Evolutionary conservation across 2,797 vertebrate species (phyloP).

Genomic region (Masticophis lateralis): DNA sequence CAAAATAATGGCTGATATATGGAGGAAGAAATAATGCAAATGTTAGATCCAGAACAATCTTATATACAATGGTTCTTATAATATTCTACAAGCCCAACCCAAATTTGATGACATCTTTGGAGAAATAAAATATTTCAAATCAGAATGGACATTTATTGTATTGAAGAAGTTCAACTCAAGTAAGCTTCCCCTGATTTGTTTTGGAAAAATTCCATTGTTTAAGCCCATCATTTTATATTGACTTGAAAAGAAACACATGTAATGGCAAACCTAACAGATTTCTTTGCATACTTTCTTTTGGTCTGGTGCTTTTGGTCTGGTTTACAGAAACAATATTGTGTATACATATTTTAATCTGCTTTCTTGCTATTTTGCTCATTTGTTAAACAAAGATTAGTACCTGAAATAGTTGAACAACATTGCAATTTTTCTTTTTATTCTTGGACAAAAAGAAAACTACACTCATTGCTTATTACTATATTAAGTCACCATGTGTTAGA

Average conservation of each 20-base stretch:
- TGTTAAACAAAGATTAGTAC: neutral
- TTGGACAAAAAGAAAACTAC: neutral
- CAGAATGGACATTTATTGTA: neutral
- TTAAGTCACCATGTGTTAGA: neutral
- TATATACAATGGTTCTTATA: neutral
- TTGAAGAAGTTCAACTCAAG: neutral
- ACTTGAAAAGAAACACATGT: neutral
- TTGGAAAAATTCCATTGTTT: neutral
- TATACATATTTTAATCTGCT: neutral
- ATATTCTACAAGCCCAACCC: neutral
- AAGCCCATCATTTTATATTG: neutral
- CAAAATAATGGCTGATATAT: neutral
- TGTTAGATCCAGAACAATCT: neutral
- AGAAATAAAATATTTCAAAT: neutral
- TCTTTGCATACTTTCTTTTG: neutral
- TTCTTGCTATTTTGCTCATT: neutral
- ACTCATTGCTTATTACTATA: neutral
- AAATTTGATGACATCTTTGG: neutral
- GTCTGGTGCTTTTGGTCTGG: neutral
- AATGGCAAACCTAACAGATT: neutral
- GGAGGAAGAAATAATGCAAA: neutral
- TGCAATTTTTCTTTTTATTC: neutral
- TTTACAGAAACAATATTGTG: neutral
- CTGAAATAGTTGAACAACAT: neutral
- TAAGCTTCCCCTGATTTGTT: neutral